Conservation (phyloP, 2,113 vertebrate species). For the Craseonycteris thonglongyai region DNA sequence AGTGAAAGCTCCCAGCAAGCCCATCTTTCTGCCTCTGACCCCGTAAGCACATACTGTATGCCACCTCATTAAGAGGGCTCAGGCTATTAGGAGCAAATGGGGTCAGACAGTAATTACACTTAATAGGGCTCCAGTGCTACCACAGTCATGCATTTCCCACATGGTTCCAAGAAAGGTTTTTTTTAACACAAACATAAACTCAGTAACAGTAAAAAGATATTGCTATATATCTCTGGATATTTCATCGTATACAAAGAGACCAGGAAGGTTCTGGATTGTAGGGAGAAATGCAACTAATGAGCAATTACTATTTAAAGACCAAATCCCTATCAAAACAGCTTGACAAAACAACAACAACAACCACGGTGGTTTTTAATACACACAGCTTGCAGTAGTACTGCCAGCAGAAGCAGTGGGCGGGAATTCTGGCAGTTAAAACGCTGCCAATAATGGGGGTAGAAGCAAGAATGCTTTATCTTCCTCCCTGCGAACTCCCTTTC, state of each 20-base stretch:
- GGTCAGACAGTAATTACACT: not conserved
- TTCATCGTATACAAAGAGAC: not conserved
- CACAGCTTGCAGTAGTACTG: slow-evolving; percentile 19
- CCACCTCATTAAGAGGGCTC: not conserved
- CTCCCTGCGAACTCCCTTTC: not conserved
- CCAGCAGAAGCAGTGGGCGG: slow-evolving; percentile 53
- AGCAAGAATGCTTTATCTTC: not conserved
- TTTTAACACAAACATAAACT: not conserved
- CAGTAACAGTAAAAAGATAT: slow-evolving; percentile 19
- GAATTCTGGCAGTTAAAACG: slow-evolving; percentile 47
- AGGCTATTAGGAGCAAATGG: not conserved
- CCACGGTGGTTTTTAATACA: slow-evolving; percentile 28
- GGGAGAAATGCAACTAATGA: slow-evolving; percentile 27
- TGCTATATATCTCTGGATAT: not conserved
- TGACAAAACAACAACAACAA: slow-evolving; percentile 44
- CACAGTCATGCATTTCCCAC: not conserved
- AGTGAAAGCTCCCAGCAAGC: not conserved
- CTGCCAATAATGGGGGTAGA: not conserved
- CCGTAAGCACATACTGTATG: not conserved
- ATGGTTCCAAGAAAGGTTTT: not conserved
- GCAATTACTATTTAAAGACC: slow-evolving; percentile 46
- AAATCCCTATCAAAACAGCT: slow-evolving; percentile 62
- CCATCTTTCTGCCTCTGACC: not conserved
- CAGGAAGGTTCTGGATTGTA: not conserved
- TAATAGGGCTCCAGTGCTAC: not conserved